Evolutionary conservation across 2,797 vertebrate genomes (phyloP), one percentile per base, ranked within the genome.

Genomic region (Buceros bicornis): DNA sequence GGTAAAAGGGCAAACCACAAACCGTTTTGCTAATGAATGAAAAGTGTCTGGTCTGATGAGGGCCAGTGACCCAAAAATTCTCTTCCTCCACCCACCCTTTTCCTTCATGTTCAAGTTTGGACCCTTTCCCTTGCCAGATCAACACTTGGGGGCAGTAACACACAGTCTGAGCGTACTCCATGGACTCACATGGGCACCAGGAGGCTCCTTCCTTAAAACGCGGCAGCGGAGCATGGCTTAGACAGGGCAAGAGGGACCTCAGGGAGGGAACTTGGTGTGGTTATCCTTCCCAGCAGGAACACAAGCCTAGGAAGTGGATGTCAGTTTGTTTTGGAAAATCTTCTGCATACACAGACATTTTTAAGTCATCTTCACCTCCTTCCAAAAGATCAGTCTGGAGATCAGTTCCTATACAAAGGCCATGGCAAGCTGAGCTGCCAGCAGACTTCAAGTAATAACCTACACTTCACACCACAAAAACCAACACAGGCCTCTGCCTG

Each of bases 21-120:
- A 78, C 90, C 37, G 42, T 50, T 91, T 31, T 33, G 82, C 92
- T 97, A 98, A 98, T 95, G 97, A 97, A 83, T 60, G 66, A 18
- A 58, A 93, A 92, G 95, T 80, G 82, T 70, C 90, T 43, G 22
- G 91, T 78, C 89, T 88, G 93, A 95, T 78, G 88, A 95, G 95
- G 84, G 86, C 87, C 93, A 84, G 24, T 94, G 96, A 98, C 95
- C 97, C 95, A 50, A 83, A 96, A 96, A 84, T 57, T 85, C 64
- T 74, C 43, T 33, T 73, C n/a, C 53, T 88, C 61, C 64, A 69
- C 37, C 18, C 35, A 20, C 20, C 51, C 29, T 78, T 71, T 73
- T 25, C 14, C 57, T 84, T 61, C 88, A 87, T 10, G 94, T 76
- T 93, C 94, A 96, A 96, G 93, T 93, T 81, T 82, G 73, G 45